Evolutionary conservation across 2,888 invertebrate species (phyloP).

Genomic region (Folsomia candida): DNA sequence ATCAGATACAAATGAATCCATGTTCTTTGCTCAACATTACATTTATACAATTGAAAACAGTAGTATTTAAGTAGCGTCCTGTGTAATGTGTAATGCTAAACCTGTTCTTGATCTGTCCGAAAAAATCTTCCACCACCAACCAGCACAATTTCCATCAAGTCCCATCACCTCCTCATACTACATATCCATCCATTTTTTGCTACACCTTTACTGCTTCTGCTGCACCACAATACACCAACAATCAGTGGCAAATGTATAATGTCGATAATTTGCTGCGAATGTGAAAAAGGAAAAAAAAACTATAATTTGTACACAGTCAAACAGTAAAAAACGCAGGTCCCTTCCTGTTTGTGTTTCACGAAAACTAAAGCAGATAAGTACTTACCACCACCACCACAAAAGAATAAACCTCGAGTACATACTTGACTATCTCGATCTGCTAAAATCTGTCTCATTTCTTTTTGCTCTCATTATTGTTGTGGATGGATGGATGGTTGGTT

Average conservation of each 20-base stretch:
- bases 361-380: background rate
- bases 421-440: background rate
- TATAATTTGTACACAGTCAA: background rate
- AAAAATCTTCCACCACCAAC: background rate
- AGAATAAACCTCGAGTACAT: too few relatives aligned
- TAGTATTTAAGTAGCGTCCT: background rate
- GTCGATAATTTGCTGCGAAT: background rate
- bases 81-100: background rate
- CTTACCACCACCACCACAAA: background rate
- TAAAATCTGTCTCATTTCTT: background rate
- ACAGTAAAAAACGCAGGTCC: background rate
- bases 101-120: slow-evolving; percentile 5
- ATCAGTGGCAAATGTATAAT: too few relatives aligned
- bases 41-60: background rate
- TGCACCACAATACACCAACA: too few relatives aligned
- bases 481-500: too few relatives aligned
- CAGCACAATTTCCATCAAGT: background rate
- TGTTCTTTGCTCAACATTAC: background rate
- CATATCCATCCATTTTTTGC: too few relatives aligned
- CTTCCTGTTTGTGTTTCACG: background rate
- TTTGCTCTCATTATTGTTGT: too few relatives aligned
- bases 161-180: too few relatives aligned
- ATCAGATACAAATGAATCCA: background rate
- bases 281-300: background rate
- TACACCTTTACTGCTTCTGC: too few relatives aligned